phyloP scores from a whole-genome alignment of 2,113 vertebrate species.

The Lutjanus erythropterus region DNA sequence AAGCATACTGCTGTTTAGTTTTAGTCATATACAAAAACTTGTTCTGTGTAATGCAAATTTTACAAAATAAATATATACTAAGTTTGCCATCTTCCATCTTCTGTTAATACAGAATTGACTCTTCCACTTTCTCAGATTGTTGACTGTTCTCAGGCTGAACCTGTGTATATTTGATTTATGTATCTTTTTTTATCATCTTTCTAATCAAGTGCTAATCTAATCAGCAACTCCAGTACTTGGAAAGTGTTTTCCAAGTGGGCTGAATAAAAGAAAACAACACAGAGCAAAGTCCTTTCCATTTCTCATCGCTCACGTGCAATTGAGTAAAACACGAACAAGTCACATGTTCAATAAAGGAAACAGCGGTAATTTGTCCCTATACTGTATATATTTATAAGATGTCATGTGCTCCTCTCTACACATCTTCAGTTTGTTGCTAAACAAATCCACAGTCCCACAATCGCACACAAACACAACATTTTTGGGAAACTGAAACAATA shows the following conservation, averaged over 20 bases:
- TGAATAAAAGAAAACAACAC: background rate
- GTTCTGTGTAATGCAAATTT: background rate
- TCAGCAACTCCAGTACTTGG: background rate
- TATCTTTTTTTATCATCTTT: background rate
- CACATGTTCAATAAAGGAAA: background rate
- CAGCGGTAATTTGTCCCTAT: background rate
- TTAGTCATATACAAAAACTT: background rate
- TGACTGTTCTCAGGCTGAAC: background rate
- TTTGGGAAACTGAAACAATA: background rate
- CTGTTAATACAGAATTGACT: background rate
- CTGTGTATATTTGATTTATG: background rate
- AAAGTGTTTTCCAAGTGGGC: background rate
- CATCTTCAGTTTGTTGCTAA: background rate
- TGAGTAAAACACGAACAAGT: background rate
- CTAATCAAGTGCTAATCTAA: too few species aligned
- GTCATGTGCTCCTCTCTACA: background rate
- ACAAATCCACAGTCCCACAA: background rate
- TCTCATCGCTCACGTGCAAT: background rate
- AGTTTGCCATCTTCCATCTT: too few species aligned
- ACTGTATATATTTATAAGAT: background rate
- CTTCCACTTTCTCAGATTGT: background rate
- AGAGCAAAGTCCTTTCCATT: background rate
- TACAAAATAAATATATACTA: too few species aligned
- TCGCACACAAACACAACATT: background rate
- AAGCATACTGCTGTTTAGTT: background rate